Evolutionary conservation across 2,797 vertebrate genomes (phyloP).

Genomic region (Characodon lateralis): DNA sequence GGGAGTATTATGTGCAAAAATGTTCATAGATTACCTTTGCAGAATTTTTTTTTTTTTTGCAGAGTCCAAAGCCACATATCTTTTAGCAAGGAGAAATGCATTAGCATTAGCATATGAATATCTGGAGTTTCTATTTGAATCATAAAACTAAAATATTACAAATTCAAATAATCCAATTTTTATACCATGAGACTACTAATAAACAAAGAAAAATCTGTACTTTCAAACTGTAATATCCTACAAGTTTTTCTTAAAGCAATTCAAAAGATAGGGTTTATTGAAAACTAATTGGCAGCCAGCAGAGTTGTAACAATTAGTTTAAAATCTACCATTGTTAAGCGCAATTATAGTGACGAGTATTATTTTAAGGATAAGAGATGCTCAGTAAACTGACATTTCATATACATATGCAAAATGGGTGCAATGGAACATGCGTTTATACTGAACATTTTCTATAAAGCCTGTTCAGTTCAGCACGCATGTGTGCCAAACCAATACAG

Average conservation of each 20-base stretch:
- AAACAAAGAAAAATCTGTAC: not conserved
- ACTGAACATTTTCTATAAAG: not conserved
- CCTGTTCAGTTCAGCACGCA: not conserved
- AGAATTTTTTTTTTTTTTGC: not conserved
- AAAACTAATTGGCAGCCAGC: not conserved
- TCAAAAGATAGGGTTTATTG: not conserved
- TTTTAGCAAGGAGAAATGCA: not conserved
- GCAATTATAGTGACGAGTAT: not conserved
- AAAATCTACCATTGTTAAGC: not conserved
- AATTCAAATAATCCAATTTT: not conserved
- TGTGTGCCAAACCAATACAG: too few species aligned
- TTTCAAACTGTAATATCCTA: not conserved
- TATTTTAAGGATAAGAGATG: not conserved
- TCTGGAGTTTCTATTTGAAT: not conserved
- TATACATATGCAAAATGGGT: not conserved
- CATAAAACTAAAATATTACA: not conserved
- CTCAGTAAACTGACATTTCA: not conserved
- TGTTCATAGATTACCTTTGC: not conserved
- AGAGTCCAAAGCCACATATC: not conserved
- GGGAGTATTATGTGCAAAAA: not conserved
- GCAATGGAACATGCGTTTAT: not conserved
- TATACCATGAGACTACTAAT: not conserved
- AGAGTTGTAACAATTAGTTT: not conserved
- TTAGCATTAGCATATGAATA: not conserved
- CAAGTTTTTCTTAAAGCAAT: not conserved